Conservation (phyloP, 2,797 vertebrate species). For the Diglossa cyanea region DNA sequence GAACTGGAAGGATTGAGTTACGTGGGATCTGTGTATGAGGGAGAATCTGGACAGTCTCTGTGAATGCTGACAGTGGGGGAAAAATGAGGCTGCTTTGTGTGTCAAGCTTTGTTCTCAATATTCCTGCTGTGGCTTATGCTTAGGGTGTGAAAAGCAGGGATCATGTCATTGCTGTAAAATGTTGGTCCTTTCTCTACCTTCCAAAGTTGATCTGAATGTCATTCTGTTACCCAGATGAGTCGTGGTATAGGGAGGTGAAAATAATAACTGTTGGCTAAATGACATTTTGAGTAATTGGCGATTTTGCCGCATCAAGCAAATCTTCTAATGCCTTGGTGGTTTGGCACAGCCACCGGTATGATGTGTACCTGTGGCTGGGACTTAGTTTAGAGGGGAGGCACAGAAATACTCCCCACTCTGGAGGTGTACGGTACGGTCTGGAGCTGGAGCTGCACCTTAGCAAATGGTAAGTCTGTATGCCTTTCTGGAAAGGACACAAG, state of each 20-base stretch:
- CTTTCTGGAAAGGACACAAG: neutral
- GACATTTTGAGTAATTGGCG: neutral
- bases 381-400: neutral
- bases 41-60: neutral
- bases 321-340: neutral
- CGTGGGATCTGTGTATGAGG: neutral
- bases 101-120: neutral
- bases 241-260: neutral
- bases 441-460: neutral
- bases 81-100: neutral
- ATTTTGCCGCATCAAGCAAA: neutral
- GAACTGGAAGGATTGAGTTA: neutral
- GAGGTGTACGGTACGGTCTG: neutral
- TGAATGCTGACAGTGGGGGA: neutral
- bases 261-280: neutral
- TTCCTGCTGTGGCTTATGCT: neutral
- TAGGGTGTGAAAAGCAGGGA: neutral
- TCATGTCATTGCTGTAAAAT: neutral
- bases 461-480: neutral
- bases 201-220: neutral
- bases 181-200: neutral
- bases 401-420: neutral
- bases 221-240: neutral
- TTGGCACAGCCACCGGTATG: rapidly evolving
- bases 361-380: rapidly evolving